These are phyloP conservation scores for Anoplolepis gracilipes DNA, from an alignment of 1,140 invertebrate species.

Conservation along the genomic window DNA sequence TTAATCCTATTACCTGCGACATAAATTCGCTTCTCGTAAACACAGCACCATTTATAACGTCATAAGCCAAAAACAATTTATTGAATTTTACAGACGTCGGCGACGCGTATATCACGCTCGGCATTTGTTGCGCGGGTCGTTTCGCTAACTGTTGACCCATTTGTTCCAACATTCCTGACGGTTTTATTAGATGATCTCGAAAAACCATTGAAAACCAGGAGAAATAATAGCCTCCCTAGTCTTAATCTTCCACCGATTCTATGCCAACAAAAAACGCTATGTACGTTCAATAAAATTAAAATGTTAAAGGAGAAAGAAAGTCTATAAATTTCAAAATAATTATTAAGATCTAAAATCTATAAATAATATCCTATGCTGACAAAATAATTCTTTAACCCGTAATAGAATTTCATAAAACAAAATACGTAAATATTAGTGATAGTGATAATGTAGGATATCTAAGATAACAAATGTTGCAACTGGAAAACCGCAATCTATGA, in stretches of 20 bases:
- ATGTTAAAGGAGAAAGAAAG: background rate
- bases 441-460: background rate
- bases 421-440: background rate
- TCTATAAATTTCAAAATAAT: background rate
- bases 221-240: background rate
- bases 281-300: background rate
- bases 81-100: constrained; percentile 72
- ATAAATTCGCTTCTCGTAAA: constrained; percentile 72
- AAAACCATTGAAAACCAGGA: constrained; percentile 13
- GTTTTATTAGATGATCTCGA: constrained; percentile 39
- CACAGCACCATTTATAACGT: constrained; percentile 73
- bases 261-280: background rate
- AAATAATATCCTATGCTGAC: background rate
- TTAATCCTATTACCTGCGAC: constrained; percentile 77
- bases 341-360: background rate
- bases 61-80: constrained; percentile 74
- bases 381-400: background rate
- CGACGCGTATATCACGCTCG: constrained; percentile 68
- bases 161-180: constrained; percentile 44
- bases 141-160: constrained; percentile 67
- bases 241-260: constrained; percentile 31
- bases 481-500: background rate
- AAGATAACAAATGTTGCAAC: background rate
- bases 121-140: constrained; percentile 54
- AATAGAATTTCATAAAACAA: background rate